A percentile compares a stretch with the other conserved stretches of the same genome.
Conservation (phyloP, 2,888 invertebrate genomes). For the Drosophila longiperda region DNA sequence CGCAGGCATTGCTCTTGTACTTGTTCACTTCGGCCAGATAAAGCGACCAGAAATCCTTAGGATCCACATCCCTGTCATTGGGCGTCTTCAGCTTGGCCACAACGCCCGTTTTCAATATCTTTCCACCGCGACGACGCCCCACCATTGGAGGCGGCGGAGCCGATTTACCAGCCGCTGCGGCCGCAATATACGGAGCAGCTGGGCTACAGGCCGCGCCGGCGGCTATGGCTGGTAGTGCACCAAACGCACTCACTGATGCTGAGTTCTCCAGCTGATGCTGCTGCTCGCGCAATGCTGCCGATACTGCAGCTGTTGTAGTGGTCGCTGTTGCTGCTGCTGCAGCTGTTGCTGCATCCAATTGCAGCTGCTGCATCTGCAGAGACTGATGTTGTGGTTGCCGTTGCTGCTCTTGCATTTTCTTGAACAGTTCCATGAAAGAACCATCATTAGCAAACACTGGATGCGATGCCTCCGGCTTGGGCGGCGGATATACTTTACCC, state of each 20-base stretch:
- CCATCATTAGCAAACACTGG: constrained; percentile 90
- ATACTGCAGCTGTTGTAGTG: constrained; percentile 2
- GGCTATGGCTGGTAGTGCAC: constrained; percentile 62
- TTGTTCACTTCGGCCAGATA: constrained; percentile 97
- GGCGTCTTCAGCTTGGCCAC: constrained; percentile 93
- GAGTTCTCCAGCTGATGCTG: constrained; percentile 4
- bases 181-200: constrained; percentile 75
- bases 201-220: constrained; percentile 63
- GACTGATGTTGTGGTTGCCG: constrained; percentile 16
- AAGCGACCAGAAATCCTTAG: constrained; percentile 96
- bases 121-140: constrained; percentile 93
- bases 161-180: constrained; percentile 67
- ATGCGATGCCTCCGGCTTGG: constrained; percentile 87
- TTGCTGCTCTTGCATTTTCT: constrained; percentile 89
- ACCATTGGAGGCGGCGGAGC: constrained; percentile 87
- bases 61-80: constrained; percentile 86
- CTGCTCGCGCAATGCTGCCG: constrained; percentile 4
- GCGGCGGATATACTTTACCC: constrained; percentile 86
- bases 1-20: constrained; percentile 96
- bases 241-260: constrained; percentile 24
- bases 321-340: constrained; percentile 10
- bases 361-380: constrained; percentile 4
- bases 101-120: constrained; percentile 94
- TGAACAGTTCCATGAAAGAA: constrained; percentile 95
- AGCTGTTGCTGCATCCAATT: constrained; percentile 5